Evolutionary conservation across 2,113 vertebrate species (phyloP), one percentile per base, ranked within the genome.

Genomic region (Tinamus guttatus): DNA sequence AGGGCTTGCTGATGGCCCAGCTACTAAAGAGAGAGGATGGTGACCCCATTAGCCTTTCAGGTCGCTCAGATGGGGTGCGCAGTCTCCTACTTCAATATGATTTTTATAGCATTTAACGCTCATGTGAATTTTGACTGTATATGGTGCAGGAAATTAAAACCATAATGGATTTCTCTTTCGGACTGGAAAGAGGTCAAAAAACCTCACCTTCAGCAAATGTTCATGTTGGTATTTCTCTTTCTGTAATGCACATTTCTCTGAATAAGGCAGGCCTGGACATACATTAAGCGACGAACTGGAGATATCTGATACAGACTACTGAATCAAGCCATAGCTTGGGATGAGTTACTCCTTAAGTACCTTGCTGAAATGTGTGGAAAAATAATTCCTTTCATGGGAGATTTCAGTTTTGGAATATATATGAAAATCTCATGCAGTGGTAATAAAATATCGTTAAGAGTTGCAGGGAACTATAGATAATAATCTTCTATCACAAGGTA

Each of bases 141-240:
- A 17, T 62, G 73, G 80, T 60, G 38, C 76, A 88, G 30, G 43
- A 80, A 92, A 90, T 90, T 94, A 86, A 87, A 90, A 81, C 60
- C 62, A 14, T 91, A 94, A 95, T 94, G 79, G 60, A 75, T 93
- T 97, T 94, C 64, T 93, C 64, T 88, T 95, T 83, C 84, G 85
- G 87, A 89, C 56, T 86, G 67, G 85, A 85, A 94, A 51, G 51
- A 93, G 85, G 59, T 80, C 2, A 3, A 74, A 91, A 93, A 79
- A 11, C 13, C 32, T 95, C 71, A 81, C 89, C 59, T 90, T 89
- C 60, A 41, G 38, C 80, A 60, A 63, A 34, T 80, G 75, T 38
- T 89, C 59, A 41, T 70, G 78, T 80, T 90, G 85, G 70, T 87
- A 78, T 64, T 21, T 10, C 25, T 94, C 74, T 83, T 83, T 90